A percentile compares a stretch with the other conserved stretches of the same genome.
phyloP scores from a whole-genome alignment of 2,797 vertebrate genomes.

The Xenops minutus region DNA sequence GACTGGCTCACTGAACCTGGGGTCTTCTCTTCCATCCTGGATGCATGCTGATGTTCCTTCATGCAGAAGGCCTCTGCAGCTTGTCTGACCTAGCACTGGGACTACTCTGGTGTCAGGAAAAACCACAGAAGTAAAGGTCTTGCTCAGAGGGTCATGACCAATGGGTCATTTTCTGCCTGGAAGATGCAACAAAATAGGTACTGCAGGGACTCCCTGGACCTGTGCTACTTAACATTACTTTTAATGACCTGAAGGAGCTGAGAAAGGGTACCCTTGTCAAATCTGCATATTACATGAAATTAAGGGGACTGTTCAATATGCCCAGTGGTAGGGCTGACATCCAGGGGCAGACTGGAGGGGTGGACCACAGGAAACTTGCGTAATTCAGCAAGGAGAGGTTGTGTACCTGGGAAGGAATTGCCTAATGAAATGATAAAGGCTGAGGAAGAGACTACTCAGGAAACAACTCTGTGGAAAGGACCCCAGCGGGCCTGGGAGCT shows the following conservation, averaged over 20 bases:
- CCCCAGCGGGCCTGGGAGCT: neutral
- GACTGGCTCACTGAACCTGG: accelerated
- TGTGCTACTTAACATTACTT: neutral
- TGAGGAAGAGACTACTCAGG: neutral
- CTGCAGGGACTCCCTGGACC: neutral
- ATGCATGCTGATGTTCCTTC: neutral
- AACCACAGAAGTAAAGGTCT: neutral
- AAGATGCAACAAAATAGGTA: neutral
- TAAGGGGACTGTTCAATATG: neutral
- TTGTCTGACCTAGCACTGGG: neutral
- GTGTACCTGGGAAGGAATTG: neutral
- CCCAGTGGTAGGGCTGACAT: neutral
- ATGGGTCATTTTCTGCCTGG: accelerated
- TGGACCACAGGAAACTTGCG: neutral
- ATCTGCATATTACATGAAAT: neutral
- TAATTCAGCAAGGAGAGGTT: neutral
- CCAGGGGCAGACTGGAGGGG: neutral
- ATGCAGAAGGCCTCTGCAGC: neutral
- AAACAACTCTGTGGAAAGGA: neutral
- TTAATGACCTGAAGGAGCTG: neutral
- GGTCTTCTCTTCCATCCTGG: accelerated
- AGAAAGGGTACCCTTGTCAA: neutral
- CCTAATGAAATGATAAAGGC: neutral
- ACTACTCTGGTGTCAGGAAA: neutral
- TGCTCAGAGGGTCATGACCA: neutral